Evolutionary conservation across 1,140 invertebrate genomes (phyloP), one percentile per base, ranked within the genome.

Genomic region (Arion vulgaris): DNA sequence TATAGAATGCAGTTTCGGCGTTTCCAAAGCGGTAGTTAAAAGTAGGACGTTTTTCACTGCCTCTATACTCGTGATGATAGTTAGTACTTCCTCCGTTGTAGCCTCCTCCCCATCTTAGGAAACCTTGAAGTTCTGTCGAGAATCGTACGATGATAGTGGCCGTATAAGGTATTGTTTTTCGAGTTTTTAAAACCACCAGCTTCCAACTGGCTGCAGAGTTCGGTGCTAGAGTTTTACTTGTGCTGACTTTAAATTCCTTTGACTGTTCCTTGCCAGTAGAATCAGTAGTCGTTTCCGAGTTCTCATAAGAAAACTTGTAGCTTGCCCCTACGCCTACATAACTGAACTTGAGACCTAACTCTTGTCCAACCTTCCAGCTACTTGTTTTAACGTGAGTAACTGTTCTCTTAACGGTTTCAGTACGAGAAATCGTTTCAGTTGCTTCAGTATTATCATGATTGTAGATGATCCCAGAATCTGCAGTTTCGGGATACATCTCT

Each of bases 11-110:
- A 13, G 5, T 74, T 19, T 49, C 45, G 1, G 5, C 23, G 38
- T 45, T 39, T 49, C 72, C 72, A 39, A 74, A 74, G 11, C n/a
- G 11, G n/a, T 74, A 74, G 38, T 74, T 39, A 28, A 74, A 39
- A 1, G 72, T 74, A 9, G 72, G 72, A 32, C 74, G 4, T 1
- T 34, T 34, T 53, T 39, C 74, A 45, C 74, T 77, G 7, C 74
- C 74, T 9, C 51, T 28, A 39, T 77, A 38, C 74, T 77, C 9
- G 74, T 57, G 34, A 28, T 77, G 74, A 39, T 77, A 77, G 28
- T 77, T 77, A 5, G 74, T 77, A 15, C 17, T 34, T 2, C 19
- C 9, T 7, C 39, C 39, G 28, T 41, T 57, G 36, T 57, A 51
- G 4, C 74, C 74, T 36, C 49, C 9, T 32, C 74, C 74, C 74